Conservation (phyloP, 2,797 vertebrate genomes). For the Sphenopsis melanotis region DNA sequence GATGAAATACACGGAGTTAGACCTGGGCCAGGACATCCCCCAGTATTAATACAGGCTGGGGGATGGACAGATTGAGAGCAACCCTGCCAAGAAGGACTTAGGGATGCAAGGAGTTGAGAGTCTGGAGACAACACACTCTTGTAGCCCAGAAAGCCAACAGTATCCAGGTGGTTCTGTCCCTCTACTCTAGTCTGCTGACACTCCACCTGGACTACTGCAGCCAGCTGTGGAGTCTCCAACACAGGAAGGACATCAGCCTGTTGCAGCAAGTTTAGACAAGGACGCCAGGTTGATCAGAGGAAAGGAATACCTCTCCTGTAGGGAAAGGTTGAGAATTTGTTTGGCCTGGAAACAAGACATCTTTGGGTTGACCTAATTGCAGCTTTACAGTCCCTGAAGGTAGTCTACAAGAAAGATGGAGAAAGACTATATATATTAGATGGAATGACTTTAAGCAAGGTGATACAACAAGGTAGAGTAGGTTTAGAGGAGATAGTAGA, state of each 20-base stretch:
- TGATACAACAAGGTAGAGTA: not conserved
- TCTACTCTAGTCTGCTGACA: not conserved
- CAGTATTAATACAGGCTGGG: too few species aligned
- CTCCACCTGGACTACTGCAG: not conserved
- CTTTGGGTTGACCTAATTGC: not conserved
- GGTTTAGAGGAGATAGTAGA: not conserved
- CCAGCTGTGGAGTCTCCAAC: not conserved
- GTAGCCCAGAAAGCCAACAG: not conserved
- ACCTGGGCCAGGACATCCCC: accelerated
- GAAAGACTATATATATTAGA: too few species aligned
- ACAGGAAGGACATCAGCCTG: not conserved
- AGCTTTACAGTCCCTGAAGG: not conserved
- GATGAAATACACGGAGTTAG: not conserved
- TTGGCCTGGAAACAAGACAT: not conserved
- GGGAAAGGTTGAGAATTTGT: not conserved
- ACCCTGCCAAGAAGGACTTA: too few species aligned
- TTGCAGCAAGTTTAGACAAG: not conserved
- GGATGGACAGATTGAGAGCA: not conserved
- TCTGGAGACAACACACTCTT: not conserved
- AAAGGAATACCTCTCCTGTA: not conserved
- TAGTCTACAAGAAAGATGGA: not conserved
- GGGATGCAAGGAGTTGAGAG: not conserved
- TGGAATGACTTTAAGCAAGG: not conserved
- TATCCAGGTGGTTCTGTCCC: not conserved
- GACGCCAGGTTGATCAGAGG: not conserved